These are phyloP conservation scores for Lasioglossum malachurum DNA, from an alignment of 2,888 invertebrate species.

Conservation along the genomic window DNA sequence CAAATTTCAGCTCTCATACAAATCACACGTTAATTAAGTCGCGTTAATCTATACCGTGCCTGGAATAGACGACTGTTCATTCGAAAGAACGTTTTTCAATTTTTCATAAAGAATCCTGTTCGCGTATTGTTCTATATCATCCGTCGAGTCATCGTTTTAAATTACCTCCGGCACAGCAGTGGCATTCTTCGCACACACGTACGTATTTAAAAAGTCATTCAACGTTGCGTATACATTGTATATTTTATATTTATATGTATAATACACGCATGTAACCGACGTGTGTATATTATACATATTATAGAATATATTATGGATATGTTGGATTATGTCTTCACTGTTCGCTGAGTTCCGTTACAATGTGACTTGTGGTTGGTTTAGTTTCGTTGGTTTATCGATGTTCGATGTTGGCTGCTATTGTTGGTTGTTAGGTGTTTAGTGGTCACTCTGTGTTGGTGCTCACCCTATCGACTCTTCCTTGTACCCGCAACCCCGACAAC, in stretches of 20 bases:
- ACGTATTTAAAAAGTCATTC: slow-evolving; percentile 69
- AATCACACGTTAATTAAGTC: slow-evolving; percentile 30
- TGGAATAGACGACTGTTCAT: neutral
- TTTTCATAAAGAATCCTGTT: neutral
- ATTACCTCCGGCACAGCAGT: slow-evolving; percentile 49
- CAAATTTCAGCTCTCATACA: slow-evolving; percentile 20
- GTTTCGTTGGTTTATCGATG: slow-evolving; percentile 83
- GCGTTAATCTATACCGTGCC: neutral
- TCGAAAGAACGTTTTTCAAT: neutral
- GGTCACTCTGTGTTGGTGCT: slow-evolving; percentile 83
- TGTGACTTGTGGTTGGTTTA: slow-evolving; percentile 83
- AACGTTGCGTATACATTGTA: slow-evolving; percentile 66
- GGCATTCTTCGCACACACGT: slow-evolving; percentile 72
- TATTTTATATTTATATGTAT: slow-evolving; percentile 47
- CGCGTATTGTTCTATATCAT: neutral
- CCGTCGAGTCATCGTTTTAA: neutral
- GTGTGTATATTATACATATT: slow-evolving; percentile 54
- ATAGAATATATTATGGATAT: slow-evolving; percentile 60
- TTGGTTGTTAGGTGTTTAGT: slow-evolving; percentile 85
- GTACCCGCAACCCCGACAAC: slow-evolving; percentile 73
- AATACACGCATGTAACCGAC: slow-evolving; percentile 34
- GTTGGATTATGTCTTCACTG: slow-evolving; percentile 80
- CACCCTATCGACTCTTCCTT: slow-evolving; percentile 74
- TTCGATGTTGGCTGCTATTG: slow-evolving; percentile 84
- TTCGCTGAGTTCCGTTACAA: slow-evolving; percentile 82